Base-by-base conservation (phyloP, 1,140 invertebrate species). In the Steinernema feltiae region DNA sequence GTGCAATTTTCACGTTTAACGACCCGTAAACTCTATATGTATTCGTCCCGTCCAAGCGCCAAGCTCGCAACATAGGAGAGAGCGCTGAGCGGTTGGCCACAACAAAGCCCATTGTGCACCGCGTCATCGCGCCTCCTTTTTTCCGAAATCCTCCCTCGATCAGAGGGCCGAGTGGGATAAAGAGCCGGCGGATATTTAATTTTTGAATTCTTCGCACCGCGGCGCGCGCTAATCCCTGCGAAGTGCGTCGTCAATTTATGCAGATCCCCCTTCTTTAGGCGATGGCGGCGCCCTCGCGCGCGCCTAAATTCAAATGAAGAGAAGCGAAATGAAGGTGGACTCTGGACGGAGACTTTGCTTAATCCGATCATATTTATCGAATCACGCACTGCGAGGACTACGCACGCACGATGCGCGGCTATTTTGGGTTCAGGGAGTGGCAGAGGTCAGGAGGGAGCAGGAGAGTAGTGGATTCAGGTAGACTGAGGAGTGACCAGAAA, bases 151-250 rank as follows among this genome's bases (percentile, higher is more conserved):
- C n/a, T n/a, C n/a, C n/a, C n/a, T n/a, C n/a, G n/a, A n/a, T n/a
- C n/a, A n/a, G n/a, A n/a, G n/a, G n/a, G n/a, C n/a, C n/a, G n/a
- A n/a, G n/a, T n/a, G n/a, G n/a, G 7, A 63, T 63, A 63, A 63
- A 63, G 53, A 63, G 53, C 24, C 53, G 53, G 3, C 53, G 53
- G 53, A 63, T 63, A 63, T 63, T 63, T 63, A 63, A 63, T 63
- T 63, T 63, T 63, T 63, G 53, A n/a, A n/a, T n/a, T 15, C 53
- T 7, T 63, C 53, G 53, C 53, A 27, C n/a, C n/a, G n/a, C n/a
- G n/a, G n/a, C 53, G 53, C 53, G 53, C 53, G 53, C 24, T 63
- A 63, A 63, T 63, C 53, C 53, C 12, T 21, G 12, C 53, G 24
- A 63, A 63, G 53, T 63, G 53, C n/a, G 15, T 21, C 53, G 24